Base-by-base conservation (phyloP, 2,113 vertebrate genomes). In the Struthio camelus region DNA sequence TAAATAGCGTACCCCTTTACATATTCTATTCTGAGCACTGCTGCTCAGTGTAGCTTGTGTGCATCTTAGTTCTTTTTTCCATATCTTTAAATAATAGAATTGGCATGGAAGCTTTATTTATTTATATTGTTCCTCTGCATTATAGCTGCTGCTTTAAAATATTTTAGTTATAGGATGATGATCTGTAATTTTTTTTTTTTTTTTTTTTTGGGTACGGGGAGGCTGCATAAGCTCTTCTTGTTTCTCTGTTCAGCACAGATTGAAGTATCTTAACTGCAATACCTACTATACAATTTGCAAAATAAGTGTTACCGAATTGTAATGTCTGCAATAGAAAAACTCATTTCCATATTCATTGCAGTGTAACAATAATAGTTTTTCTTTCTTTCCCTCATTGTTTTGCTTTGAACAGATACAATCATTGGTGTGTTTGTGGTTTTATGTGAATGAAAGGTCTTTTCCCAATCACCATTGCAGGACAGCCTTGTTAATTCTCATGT, bases 1-100 rank as follows among this genome's bases (percentile, higher is more conserved):
- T 96, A 87, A 97, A 94, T 97, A 93, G 93, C 93, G 82, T 94
- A 80, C 10, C 3, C n/a, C 95, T 97, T 91, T 75, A 82, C 12
- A 4, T 88, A 46, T 17, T 44, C 14, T 84, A 50, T 85, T 72
- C 66, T 72, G 53, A 66, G 62, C 17, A 25, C 16, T 16, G 3
- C 70, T 81, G 50, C 34, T 73, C 7, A 48, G 8, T 70, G 78
- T 89, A 40, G 44, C 42, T 97, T 75, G 1, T 78, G 44, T 62
- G 11, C 78, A 69, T 54, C n/a, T 78, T 72, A 82, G 22, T 93
- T 93, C 17, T 59, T 71, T 23, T 92, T 79, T 50, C 23, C 32
- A 23, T 61, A 7, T 58, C 66, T 62, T 51, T 59, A n/a, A 73
- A 50, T 64, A 48, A 56, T 20, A 44, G 50, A 44, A 28, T 81